Evolutionary conservation across 1,140 invertebrate genomes (phyloP).

Genomic region (Eueides isabella): DNA sequence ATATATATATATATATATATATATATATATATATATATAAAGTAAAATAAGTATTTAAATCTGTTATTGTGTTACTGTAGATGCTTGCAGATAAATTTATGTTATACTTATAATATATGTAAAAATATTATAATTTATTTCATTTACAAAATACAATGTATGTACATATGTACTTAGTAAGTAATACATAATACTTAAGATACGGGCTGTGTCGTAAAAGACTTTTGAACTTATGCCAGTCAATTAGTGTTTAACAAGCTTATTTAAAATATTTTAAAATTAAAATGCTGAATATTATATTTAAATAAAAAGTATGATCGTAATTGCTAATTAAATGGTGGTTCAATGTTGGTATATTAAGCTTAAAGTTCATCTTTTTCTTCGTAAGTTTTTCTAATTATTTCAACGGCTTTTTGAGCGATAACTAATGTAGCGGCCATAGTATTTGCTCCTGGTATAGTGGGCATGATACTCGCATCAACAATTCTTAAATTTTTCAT

Average conservation of each 20-base stretch:
- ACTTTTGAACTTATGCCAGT: background rate
- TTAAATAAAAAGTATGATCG: background rate
- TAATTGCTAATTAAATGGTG: no score
- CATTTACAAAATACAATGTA: background rate
- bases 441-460: slow-evolving; percentile 88
- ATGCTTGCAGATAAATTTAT: no score
- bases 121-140: no score
- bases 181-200: no score
- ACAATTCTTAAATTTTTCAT: slow-evolving; percentile 88
- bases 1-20: no score
- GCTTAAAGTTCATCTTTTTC: slow-evolving; percentile 50
- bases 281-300: background rate
- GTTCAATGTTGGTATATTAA: background rate
- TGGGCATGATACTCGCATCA: slow-evolving; percentile 92
- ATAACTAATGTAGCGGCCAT: slow-evolving; percentile 91
- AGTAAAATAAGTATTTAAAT: no score
- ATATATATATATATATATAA: no score
- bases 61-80: no score
- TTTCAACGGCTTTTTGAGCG: slow-evolving; percentile 89
- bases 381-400: slow-evolving; percentile 84
- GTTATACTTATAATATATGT: no score
- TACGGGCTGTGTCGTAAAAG: background rate
- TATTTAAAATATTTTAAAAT: background rate
- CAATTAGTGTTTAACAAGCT: background rate
- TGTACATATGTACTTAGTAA: no score